Percentiles rank a stretch among this genome's conserved stretches.
Conservation (phyloP, 2,888 invertebrate genomes). For the Drosophila pseudotakahashii region DNA sequence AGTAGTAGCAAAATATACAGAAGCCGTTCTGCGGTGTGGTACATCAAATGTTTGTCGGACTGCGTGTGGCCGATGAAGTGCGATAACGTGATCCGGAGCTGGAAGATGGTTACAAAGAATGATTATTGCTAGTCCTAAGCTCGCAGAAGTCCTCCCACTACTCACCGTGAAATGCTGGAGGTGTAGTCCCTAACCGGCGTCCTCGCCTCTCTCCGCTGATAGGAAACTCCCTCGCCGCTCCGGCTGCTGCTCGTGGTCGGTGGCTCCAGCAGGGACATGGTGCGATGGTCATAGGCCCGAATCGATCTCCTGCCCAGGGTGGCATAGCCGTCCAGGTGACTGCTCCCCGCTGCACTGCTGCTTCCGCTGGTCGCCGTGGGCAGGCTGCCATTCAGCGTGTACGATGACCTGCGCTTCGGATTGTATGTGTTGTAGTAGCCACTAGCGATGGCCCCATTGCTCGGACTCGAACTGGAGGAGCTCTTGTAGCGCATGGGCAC, state of each 20-base stretch:
- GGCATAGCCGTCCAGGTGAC: slow-evolving; percentile 82
- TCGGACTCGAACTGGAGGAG: slow-evolving; percentile 73
- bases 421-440: slow-evolving; percentile 83
- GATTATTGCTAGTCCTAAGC: no score
- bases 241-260: slow-evolving; percentile 54
- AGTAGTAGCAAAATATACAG: slow-evolving; percentile 83
- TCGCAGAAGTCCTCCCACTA: background rate
- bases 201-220: slow-evolving; percentile 78
- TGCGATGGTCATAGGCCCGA: slow-evolving; percentile 83
- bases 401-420: slow-evolving; percentile 83
- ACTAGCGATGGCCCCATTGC: slow-evolving; percentile 63
- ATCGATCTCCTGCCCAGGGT: slow-evolving; percentile 82
- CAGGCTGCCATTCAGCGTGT: slow-evolving; percentile 77
- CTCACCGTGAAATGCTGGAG: slow-evolving; percentile 79
- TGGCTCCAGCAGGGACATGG: slow-evolving; percentile 82
- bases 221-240: slow-evolving; percentile 44
- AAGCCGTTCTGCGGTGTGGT: slow-evolving; percentile 84
- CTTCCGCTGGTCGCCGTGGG: slow-evolving; percentile 49
- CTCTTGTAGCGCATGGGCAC: slow-evolving; percentile 76
- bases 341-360: slow-evolving; percentile 54
- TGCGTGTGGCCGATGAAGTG: slow-evolving; percentile 82
- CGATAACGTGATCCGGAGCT: slow-evolving; percentile 83
- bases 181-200: slow-evolving; percentile 79
- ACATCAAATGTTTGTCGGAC: slow-evolving; percentile 85
- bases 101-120: slow-evolving; percentile 1